Evolutionary conservation across 30 jellyfish, hydroid and myxozoan genomes (phyloP), one percentile per base, ranked within the genome.

Genomic region (Catostylus mosaicus): DNA sequence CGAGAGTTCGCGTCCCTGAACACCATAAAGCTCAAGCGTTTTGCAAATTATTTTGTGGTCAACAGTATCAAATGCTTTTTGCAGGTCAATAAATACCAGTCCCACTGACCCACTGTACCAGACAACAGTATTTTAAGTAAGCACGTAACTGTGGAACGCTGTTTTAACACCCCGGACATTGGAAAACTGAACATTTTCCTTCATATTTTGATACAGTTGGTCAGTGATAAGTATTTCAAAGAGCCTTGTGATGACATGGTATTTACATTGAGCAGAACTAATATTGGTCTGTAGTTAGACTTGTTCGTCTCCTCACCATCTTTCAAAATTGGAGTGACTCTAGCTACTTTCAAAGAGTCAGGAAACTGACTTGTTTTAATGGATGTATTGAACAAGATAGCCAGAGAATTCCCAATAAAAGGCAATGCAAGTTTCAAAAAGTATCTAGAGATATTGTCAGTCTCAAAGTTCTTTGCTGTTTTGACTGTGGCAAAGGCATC

Each of bases 21-120:
- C 23, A 57, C 79, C 90, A 30, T 80, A 80, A 30, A 80, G 74
- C 75, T 64, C 84, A 30, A 80, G 83, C 65, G 33, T 80, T 64
- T 80, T 46, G 74, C 82, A 43, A 20, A 80, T 57, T 9, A 62
- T 63, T 2, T n/a, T 43, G 35, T 61, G 84, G 38, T 80, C 83
- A 1, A 80, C 73, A 23, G 90, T 62, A 48, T 63, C 84, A 63
- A 80, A 63, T 12, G 90, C 90, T 67, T 43, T 38, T 64, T 63
- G n/a, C 46, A 78, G 66, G 83, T 63, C 90, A 54, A 77, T 59
- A 47, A 56, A 59, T 50, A 59, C 88, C n/a, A 77, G 80, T 4
- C 78, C 88, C 88, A 77, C 88, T 30, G 32, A 75, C 88, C 88
- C 80, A 31, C 24, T 77, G 88, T 77, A 77, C 78, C 88, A 77